Conservation (phyloP, 1,140 invertebrate genomes). For the Meloidogyne floridensis region DNA sequence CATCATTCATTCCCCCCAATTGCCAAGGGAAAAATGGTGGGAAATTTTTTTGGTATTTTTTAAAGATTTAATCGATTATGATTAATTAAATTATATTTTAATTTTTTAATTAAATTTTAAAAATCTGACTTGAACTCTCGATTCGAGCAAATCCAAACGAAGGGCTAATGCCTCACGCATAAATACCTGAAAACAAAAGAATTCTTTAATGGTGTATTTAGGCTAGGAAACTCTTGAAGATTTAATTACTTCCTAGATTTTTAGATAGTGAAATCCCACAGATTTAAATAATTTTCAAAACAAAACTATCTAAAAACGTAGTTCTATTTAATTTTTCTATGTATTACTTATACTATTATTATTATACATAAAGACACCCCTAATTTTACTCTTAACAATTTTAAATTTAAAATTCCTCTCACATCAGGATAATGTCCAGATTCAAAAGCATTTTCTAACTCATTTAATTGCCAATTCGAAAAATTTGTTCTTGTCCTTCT, state of each 20-base stretch:
- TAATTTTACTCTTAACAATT: too few relatives aligned
- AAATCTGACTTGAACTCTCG: constrained; percentile 83
- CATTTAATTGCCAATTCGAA: constrained; percentile 97
- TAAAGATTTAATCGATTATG: background rate
- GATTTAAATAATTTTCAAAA: too few relatives aligned
- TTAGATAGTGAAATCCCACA: too few relatives aligned
- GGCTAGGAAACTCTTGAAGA: too few relatives aligned
- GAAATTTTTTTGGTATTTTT: background rate
- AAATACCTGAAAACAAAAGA: constrained; percentile 73
- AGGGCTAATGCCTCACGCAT: constrained; percentile 93
- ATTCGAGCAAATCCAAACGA: constrained; percentile 92
- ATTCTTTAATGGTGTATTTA: too few relatives aligned
- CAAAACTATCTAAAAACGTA: too few relatives aligned
- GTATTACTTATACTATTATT: too few relatives aligned
- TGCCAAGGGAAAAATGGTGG: constrained; percentile 2
- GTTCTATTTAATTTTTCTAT: too few relatives aligned
- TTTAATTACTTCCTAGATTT: too few relatives aligned
- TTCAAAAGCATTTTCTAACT: constrained; percentile 92
- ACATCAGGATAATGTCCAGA: constrained; percentile 92
- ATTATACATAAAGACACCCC: too few relatives aligned
- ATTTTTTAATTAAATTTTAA: background rate
- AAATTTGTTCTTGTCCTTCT: constrained; percentile 92
- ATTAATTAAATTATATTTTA: background rate
- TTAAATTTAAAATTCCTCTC: background rate
- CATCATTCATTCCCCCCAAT: constrained; percentile 1